Conservation (phyloP, 2,888 invertebrate genomes). For the Mythimna albipuncta region DNA sequence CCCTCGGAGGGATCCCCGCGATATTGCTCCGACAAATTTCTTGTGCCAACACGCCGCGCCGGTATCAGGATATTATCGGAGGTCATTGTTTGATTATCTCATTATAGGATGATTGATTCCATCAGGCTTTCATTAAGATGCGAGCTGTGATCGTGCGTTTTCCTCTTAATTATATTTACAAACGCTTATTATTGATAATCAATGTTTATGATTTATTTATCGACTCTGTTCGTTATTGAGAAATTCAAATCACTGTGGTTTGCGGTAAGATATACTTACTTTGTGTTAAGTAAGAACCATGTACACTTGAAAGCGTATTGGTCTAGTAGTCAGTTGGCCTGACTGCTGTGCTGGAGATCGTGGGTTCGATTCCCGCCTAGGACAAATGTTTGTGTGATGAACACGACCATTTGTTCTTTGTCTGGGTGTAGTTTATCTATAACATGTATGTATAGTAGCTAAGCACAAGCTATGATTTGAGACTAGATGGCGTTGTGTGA, state of each 20-base stretch:
- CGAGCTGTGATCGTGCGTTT: conserved; percentile 56
- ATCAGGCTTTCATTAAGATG: conserved; percentile 79
- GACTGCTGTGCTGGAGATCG: no score
- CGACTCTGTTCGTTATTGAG: background rate
- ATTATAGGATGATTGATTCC: conserved; percentile 88
- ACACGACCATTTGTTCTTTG: no score
- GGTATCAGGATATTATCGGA: conserved; percentile 83
- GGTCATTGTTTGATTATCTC: conserved; percentile 89
- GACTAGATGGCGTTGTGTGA: no score
- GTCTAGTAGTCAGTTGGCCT: no score
- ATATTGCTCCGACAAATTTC: conserved; percentile 88
- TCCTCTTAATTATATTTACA: conserved; percentile 58
- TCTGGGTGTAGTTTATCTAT: no score
- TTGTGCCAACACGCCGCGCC: conserved; percentile 84
- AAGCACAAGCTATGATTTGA: no score
- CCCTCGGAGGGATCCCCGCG: conserved; percentile 83
- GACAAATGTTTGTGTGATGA: no score
- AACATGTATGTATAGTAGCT: no score
- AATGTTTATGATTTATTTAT: conserved; percentile 25
- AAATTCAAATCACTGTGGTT: conserved; percentile 17
- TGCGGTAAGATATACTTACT: background rate
- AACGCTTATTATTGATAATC: conserved; percentile 54
- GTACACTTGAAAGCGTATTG: background rate
- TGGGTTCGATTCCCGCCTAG: no score
- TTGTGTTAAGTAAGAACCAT: background rate